These are phyloP conservation scores for Bradysia coprophila DNA, from an alignment of 1,140 invertebrate species.

Conservation along the genomic window DNA sequence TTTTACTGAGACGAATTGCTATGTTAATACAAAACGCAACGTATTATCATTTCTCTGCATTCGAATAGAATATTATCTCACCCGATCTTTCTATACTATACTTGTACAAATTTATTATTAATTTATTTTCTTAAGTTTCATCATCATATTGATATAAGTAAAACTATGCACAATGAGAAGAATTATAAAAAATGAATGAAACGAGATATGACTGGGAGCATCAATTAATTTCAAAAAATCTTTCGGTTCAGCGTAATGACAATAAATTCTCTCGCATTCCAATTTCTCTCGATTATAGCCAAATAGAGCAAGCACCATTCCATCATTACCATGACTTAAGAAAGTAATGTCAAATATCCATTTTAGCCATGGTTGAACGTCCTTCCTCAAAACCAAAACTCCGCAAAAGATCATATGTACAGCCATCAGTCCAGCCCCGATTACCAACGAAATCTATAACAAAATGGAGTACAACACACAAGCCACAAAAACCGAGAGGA, in stretches of 20 bases:
- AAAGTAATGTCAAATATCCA: conserved; percentile 82
- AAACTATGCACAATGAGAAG: no score
- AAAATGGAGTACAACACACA: conserved; percentile 14
- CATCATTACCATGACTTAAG: conserved; percentile 53
- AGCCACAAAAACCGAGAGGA: not conserved
- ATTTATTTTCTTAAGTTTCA: no score
- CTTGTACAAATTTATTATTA: no score
- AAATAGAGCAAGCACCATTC: conserved; percentile 35
- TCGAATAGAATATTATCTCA: no score
- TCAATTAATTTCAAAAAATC: conserved; percentile 50
- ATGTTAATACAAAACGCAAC: no score
- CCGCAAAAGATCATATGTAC: conserved; percentile 78
- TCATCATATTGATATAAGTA: no score
- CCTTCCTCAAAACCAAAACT: conserved; percentile 71
- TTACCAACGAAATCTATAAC: conserved; percentile 66
- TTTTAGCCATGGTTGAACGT: conserved; percentile 56
- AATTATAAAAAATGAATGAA: no score
- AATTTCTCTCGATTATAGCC: conserved; percentile 49
- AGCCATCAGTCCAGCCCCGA: conserved; percentile 66
- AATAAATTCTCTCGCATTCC: conserved; percentile 41
- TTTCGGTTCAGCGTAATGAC: conserved; percentile 47
- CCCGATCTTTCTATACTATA: no score
- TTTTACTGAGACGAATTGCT: no score
- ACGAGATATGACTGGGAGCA: no score
- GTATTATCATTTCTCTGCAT: no score